Evolutionary conservation across 2,888 invertebrate species (phyloP).

Genomic region (Pollenia amentaria): DNA sequence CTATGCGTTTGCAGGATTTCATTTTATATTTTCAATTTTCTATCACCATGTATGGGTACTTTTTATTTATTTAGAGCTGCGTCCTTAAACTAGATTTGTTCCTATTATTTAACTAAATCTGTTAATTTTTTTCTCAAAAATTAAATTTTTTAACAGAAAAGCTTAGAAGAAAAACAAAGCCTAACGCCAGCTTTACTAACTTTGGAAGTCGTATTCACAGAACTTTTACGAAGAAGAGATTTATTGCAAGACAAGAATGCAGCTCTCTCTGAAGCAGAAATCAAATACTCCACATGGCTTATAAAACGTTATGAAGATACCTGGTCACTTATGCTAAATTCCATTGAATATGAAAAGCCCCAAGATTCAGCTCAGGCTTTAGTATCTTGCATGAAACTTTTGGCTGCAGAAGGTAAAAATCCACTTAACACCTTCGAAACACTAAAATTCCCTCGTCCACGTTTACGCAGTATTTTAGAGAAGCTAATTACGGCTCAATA

Average conservation of each 20-base stretch:
- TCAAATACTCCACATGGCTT: constrained; percentile 89
- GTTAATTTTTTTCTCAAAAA: not conserved
- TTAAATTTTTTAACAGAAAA: constrained; percentile 75
- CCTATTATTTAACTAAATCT: too few relatives aligned
- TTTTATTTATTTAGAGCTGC: too few relatives aligned
- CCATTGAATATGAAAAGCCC: constrained; percentile 86
- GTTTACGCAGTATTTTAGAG: constrained; percentile 88
- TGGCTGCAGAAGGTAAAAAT: constrained; percentile 89
- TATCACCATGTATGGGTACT: too few relatives aligned
- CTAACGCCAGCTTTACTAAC: constrained; percentile 87
- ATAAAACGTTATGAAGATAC: constrained; percentile 89
- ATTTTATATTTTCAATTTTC: too few relatives aligned
- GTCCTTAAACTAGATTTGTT: too few relatives aligned
- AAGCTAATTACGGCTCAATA: constrained; percentile 88
- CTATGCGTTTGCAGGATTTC: too few relatives aligned
- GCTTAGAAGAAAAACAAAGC: constrained; percentile 81
- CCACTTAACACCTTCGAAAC: constrained; percentile 86
- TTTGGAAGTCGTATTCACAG: constrained; percentile 89
- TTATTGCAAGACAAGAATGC: constrained; percentile 86
- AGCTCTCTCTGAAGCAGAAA: constrained; percentile 86
- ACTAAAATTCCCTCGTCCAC: constrained; percentile 88
- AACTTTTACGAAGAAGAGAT: constrained; percentile 88
- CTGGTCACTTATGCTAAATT: constrained; percentile 86
- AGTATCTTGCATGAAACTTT: constrained; percentile 89
- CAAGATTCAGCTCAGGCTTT: constrained; percentile 87